phyloP scores from a whole-genome alignment of 2,888 invertebrate species.

The Sinelater perroti region DNA sequence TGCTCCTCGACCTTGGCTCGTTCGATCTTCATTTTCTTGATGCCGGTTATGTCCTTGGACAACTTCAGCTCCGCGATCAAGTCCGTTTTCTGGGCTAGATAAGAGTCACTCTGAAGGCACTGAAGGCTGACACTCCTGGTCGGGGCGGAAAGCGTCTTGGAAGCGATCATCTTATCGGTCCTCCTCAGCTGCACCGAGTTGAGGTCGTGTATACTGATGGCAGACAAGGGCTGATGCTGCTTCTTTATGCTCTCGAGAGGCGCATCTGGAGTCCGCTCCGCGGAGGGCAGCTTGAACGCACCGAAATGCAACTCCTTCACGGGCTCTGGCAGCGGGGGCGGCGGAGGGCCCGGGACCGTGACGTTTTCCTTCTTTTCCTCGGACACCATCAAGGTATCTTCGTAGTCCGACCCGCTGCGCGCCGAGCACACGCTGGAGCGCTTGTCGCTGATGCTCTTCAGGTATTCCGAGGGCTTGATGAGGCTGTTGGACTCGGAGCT shows the following conservation, averaged over 20 bases:
- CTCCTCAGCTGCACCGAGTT: constrained; percentile 83
- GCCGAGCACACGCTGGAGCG: constrained; percentile 63
- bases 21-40: constrained; percentile 91
- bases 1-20: constrained; percentile 84
- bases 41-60: constrained; percentile 93
- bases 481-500: constrained; percentile 77
- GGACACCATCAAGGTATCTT: constrained; percentile 46
- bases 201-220: constrained; percentile 87
- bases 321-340: constrained; percentile 60
- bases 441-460: constrained; percentile 78
- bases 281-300: constrained; percentile 38
- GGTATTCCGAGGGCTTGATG: constrained; percentile 92
- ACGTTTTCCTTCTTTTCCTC: constrained; percentile 38
- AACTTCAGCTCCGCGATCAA: constrained; percentile 91
- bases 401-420: constrained; percentile 57
- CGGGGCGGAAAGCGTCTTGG: constrained; percentile 84
- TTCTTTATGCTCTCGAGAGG: constrained; percentile 55
- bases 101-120: constrained; percentile 75
- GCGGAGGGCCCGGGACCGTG: constrained; percentile 57
- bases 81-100: constrained; percentile 81
- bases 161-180: constrained; percentile 76
- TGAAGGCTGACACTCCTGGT: constrained; percentile 80
- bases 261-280: constrained; percentile 35
- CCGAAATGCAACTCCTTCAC: constrained; percentile 55
- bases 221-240: constrained; percentile 80